phyloP scores from a whole-genome alignment of 2,797 vertebrate genomes.

The Borostomias antarcticus region DNA sequence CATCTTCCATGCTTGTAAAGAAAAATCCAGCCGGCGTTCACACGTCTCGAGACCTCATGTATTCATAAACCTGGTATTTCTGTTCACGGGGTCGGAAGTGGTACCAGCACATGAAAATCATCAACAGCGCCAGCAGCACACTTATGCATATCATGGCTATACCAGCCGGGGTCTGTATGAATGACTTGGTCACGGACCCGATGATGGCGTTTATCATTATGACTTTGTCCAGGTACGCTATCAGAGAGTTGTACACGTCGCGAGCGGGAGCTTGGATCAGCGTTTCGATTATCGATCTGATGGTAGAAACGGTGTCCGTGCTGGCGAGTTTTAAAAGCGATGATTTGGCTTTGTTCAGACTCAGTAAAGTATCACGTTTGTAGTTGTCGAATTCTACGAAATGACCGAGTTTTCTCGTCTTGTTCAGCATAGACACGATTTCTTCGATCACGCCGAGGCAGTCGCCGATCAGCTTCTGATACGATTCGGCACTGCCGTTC shows the following conservation, averaged over 20 bases:
- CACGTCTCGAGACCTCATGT: neutral
- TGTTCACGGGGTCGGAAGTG: neutral
- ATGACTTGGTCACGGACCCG: neutral
- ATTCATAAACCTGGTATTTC: neutral
- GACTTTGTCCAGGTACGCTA: neutral
- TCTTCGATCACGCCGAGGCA: constrained; percentile 1
- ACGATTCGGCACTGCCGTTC: neutral
- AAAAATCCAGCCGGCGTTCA: neutral
- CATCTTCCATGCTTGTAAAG: too few species aligned
- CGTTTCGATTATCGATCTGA: neutral
- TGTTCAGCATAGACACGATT: neutral
- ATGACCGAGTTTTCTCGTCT: neutral
- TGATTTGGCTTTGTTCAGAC: neutral
- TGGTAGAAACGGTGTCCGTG: neutral
- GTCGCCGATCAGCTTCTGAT: neutral
- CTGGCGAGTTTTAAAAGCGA: neutral
- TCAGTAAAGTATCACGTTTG: neutral
- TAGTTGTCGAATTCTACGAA: neutral
- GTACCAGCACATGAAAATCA: neutral
- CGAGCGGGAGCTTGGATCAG: neutral
- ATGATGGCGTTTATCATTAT: neutral
- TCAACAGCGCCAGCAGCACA: neutral
- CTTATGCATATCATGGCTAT: neutral
- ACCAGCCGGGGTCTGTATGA: neutral
- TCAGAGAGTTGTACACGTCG: neutral